Evolutionary conservation across 2,113 vertebrate genomes (phyloP).

Genomic region (Prochilodus magdalenae): DNA sequence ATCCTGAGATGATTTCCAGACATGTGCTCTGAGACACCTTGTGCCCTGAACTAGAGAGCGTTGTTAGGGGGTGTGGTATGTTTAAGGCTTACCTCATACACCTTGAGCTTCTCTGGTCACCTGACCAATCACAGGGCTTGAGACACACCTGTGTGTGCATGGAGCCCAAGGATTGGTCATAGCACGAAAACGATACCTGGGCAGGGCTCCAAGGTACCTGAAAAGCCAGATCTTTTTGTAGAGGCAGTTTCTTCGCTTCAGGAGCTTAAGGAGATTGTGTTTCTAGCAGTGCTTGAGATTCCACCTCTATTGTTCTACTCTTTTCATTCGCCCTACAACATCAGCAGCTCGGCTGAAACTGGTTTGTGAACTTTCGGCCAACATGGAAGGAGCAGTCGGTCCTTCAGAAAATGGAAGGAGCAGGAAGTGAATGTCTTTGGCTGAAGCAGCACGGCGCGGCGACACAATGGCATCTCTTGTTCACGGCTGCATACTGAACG

Average conservation of each 20-base stretch:
- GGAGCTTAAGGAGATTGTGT: conserved; percentile 74
- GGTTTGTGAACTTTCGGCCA: conserved; percentile 32
- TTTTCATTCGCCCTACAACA: conserved; percentile 19
- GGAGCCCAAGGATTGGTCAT: conserved; percentile 78
- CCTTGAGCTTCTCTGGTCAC: conserved; percentile 45
- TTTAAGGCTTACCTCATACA: conserved; percentile 59
- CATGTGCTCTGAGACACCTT: conserved; percentile 28
- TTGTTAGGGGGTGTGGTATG: conserved; percentile 48
- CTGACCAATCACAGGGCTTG: conserved; percentile 77
- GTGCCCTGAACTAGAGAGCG: conserved; percentile 46
- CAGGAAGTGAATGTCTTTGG: conserved; percentile 56
- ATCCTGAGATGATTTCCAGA: conserved; percentile 9
- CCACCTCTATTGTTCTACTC: conserved; percentile 39
- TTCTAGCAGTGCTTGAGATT: conserved; percentile 50
- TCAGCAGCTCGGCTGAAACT: conserved; percentile 16
- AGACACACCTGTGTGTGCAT: conserved; percentile 83
- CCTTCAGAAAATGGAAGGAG: conserved; percentile 57
- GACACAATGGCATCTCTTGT: conserved; percentile 66
- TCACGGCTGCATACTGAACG: conserved; percentile 39
- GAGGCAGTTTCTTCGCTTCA: conserved; percentile 77
- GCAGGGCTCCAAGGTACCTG: conserved; percentile 82
- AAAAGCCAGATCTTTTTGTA: conserved; percentile 83
- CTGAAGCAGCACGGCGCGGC: conserved; percentile 32
- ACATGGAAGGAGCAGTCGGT: conserved; percentile 29
- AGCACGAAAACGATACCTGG: conserved; percentile 81